Percentiles rank a stretch among this genome's conserved stretches.
phyloP scores from a whole-genome alignment of 2,113 vertebrate species.

The Xenopus tropicalis region DNA sequence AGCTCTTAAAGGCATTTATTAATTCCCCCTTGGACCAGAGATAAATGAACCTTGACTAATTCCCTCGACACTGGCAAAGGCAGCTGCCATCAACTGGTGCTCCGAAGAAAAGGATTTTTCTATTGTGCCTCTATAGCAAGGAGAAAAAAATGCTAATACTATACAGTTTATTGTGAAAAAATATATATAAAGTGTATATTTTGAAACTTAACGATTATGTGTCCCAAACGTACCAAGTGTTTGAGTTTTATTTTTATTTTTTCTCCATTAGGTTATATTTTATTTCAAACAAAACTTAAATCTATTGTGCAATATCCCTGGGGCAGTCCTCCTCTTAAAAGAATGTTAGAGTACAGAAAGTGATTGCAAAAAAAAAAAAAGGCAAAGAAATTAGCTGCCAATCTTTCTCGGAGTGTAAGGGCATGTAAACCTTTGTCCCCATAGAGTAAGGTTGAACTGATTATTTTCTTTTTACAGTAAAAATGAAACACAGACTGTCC shows the following conservation, averaged over 20 bases:
- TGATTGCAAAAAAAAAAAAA: neutral
- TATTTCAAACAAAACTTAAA: constrained; percentile 10
- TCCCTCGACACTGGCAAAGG: constrained; percentile 3
- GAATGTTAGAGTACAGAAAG: constrained; percentile 1
- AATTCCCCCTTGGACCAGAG: constrained; percentile 1
- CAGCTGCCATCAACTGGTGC: neutral
- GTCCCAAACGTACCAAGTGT: neutral
- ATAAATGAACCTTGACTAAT: constrained; percentile 17
- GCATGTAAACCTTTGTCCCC: constrained; percentile 20
- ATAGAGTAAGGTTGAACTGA: neutral
- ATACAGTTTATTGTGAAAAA: neutral
- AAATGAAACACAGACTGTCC: neutral
- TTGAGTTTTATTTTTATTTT: neutral
- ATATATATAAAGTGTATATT: neutral
- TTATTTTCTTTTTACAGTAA: constrained; percentile 2
- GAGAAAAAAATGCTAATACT: neutral
- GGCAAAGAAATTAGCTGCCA: constrained; percentile 19
- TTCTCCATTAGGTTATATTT: neutral
- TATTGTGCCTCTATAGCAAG: neutral
- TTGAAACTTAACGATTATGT: neutral
- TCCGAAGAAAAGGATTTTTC: neutral
- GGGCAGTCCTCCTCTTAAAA: constrained; percentile 10
- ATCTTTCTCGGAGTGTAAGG: constrained; percentile 17
- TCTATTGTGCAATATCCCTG: constrained; percentile 9
- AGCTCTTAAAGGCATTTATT: constrained; percentile 1